phyloP scores from a whole-genome alignment of 2,888 invertebrate species.

The Tipula confusa region DNA sequence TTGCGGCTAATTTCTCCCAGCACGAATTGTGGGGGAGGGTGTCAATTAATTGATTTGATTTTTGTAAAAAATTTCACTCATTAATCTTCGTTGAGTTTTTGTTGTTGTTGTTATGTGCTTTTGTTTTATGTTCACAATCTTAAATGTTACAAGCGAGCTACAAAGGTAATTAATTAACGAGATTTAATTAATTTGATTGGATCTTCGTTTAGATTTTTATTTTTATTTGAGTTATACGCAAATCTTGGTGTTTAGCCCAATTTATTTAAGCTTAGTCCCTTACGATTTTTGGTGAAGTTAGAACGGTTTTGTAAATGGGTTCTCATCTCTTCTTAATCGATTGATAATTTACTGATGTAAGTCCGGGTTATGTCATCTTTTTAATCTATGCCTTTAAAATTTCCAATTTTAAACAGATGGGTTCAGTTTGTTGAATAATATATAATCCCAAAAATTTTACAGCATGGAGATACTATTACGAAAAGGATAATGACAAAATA shows the following conservation, averaged over 20 bases:
- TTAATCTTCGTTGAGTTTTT: neutral
- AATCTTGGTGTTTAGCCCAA: too few relatives aligned
- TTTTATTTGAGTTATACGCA: neutral
- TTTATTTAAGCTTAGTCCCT: neutral
- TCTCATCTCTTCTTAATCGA: neutral
- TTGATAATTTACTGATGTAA: neutral
- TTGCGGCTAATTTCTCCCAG: neutral
- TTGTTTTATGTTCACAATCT: neutral
- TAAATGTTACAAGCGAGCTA: neutral
- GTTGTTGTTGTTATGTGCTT: neutral
- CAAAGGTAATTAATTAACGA: neutral
- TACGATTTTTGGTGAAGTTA: neutral
- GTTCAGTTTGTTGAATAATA: neutral
- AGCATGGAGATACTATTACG: neutral
- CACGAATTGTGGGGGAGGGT: neutral
- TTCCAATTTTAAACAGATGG: neutral
- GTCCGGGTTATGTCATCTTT: neutral
- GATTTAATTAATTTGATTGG: neutral
- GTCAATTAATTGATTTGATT: constrained; percentile 25
- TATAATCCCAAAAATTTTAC: neutral
- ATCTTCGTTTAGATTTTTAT: neutral
- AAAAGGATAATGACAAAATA: neutral
- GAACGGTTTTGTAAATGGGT: neutral
- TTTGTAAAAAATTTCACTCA: neutral
- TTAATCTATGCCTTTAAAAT: neutral